Percentiles rank a stretch among this genome's conserved stretches.
Evolutionary conservation across 2,888 invertebrate genomes (phyloP).

Genomic region (Emesis castigata): DNA sequence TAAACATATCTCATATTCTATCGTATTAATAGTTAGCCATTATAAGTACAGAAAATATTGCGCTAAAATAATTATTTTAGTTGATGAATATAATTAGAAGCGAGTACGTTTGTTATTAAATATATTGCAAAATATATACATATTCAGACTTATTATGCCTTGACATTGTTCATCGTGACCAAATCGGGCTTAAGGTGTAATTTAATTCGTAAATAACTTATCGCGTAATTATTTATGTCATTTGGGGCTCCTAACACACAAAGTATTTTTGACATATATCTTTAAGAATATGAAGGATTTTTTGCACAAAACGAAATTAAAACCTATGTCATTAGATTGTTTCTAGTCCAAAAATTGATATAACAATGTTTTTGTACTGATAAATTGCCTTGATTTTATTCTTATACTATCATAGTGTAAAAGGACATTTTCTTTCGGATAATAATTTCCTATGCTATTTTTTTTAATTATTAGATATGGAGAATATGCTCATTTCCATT

Average conservation of each 20-base stretch:
- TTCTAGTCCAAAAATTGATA: no score
- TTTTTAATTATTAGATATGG: no score
- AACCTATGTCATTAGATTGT: neutral
- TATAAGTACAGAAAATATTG: neutral
- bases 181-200: constrained; percentile 46
- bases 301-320: neutral
- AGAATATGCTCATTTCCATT: no score
- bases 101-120: constrained; percentile 1
- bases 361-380: no score
- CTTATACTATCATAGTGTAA: no score
- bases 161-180: constrained; percentile 28
- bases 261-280: neutral
- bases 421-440: no score
- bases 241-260: neutral
- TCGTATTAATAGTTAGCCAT: neutral
- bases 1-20: constrained; percentile 76
- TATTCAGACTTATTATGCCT: constrained; percentile 17
- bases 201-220: neutral
- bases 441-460: no score
- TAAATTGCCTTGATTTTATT: no score
- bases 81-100: constrained; percentile 7
- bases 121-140: constrained; percentile 6
- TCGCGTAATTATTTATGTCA: constrained; percentile 11
- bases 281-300: neutral
- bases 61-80: neutral